phyloP scores from a whole-genome alignment of 2,797 vertebrate genomes.

The Tadarida brasiliensis region DNA sequence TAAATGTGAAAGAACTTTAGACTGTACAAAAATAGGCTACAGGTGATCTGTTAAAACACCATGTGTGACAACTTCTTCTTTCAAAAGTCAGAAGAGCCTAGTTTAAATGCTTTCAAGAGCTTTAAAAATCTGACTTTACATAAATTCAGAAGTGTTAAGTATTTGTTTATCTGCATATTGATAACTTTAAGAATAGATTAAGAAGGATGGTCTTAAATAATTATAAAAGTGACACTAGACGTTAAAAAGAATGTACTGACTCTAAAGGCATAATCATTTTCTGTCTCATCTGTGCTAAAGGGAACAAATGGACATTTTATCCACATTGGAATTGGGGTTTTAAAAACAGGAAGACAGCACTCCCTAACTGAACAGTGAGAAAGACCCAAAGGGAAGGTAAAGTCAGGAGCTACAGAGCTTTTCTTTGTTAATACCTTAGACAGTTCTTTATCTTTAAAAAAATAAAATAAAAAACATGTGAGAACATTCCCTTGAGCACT shows the following conservation, averaged over 20 bases:
- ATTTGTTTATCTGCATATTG: slow-evolving; percentile 24
- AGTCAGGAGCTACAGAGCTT: slow-evolving; percentile 6
- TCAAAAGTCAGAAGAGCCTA: slow-evolving; percentile 51
- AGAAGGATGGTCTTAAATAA: slow-evolving; percentile 2
- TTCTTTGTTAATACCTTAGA: slow-evolving; percentile 46
- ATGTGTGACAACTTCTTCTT: slow-evolving; percentile 50
- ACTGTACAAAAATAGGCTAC: slow-evolving; percentile 45
- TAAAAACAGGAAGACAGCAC: not conserved
- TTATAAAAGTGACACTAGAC: not conserved
- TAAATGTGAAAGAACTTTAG: slow-evolving; percentile 23
- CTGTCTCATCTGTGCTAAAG: not conserved
- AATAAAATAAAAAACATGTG: not conserved
- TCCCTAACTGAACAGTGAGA: not conserved
- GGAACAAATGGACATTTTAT: slow-evolving; percentile 16
- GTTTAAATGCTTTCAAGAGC: slow-evolving; percentile 37
- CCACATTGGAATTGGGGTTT: not conserved
- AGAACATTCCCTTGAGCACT: slow-evolving; percentile 22
- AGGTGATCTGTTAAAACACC: slow-evolving; percentile 44
- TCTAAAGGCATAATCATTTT: slow-evolving; percentile 16
- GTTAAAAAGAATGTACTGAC: slow-evolving; percentile 25
- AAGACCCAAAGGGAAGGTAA: slow-evolving; percentile 11
- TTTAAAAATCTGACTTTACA: slow-evolving; percentile 29
- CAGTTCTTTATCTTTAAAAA: not conserved
- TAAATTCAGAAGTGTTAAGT: slow-evolving; percentile 43
- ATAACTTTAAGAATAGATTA: not conserved